Base-by-base conservation (phyloP, 37 sponge, comb jelly and placozoan genomes). In the Chondrilla cf. caribensis region DNA sequence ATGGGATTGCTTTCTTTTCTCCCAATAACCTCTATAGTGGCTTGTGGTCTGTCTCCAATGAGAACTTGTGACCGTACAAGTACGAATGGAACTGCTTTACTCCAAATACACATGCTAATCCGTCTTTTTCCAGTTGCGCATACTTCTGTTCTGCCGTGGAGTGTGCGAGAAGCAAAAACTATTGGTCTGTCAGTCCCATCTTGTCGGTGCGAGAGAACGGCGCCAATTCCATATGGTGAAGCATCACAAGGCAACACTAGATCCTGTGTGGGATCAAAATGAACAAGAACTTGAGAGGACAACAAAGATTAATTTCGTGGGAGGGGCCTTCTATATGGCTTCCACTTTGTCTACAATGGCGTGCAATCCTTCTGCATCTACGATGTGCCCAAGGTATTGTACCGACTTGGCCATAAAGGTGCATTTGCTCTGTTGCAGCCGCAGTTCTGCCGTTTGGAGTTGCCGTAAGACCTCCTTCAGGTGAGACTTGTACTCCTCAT, bases 291-390 rank as follows among this genome's bases (percentile, higher is more conserved):
- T 59, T 82, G 80, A 0, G 83, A 83, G 25, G 90, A 86, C 1
- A 79, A 37, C 51, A 88, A 32, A 32, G 77, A 54, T 66, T 8
- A 14, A 2, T 66, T 22, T 62, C 21, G 82, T 66, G 29, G 47
- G 22, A 7, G 82, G 42, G 21, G 70, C 82, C 17, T 81, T 25
- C 25, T 28, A 11, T 36, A 81, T 24, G 18, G 82, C 82, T 11
- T 42, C n/a, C 15, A 81, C 33, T 47, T 81, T 81, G 47, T 64
- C 60, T 58, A 60, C 22, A 22, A 37, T 38, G 7, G 83, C 26
- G 83, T 87, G 79, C 81, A 80, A 47, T 77, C 70, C 38, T 82
- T 82, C 57, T 59, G 84, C 43, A 86, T 26, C 35, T 68, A 73
- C n/a, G 58, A 66, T 36, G 83, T 87, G 64, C 35, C 65, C 79